phyloP scores from a whole-genome alignment of 2,113 vertebrate species.

The Parotia lawesii region DNA sequence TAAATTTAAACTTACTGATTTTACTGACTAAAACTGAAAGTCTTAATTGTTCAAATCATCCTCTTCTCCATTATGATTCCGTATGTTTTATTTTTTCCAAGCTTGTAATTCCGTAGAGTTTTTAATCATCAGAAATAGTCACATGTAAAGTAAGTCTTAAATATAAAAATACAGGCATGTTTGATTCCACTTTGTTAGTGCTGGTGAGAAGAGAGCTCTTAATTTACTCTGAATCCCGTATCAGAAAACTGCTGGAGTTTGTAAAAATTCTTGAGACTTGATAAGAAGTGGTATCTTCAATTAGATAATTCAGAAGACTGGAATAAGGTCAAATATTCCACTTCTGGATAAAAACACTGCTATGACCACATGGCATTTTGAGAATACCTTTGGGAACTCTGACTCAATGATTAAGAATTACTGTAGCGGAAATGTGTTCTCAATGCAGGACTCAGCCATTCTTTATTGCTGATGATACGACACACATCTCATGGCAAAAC shows the following conservation, averaged over 20 bases:
- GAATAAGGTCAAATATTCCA: not conserved
- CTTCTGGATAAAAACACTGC: not conserved
- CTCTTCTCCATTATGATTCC: not conserved
- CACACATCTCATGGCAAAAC: not conserved
- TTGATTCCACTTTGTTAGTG: not conserved
- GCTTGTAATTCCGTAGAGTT: not conserved
- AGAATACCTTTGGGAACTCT: not conserved
- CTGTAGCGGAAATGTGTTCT: not conserved
- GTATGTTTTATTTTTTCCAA: not conserved
- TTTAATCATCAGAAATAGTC: not conserved
- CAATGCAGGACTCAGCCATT: not conserved
- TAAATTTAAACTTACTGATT: not conserved
- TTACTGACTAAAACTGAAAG: not conserved
- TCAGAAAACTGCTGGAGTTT: not conserved
- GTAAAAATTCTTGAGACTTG: not conserved
- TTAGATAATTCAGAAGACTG: not conserved
- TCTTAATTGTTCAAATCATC: not conserved
- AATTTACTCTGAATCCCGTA: not conserved
- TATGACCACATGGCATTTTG: not conserved
- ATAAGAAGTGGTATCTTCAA: not conserved
- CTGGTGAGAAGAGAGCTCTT: not conserved
- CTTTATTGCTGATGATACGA: not conserved
- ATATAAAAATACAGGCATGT: not conserved
- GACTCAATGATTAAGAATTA: not conserved
- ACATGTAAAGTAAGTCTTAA: not conserved